Conservation (phyloP, 2,797 vertebrate species). For the Mustela erminea region DNA sequence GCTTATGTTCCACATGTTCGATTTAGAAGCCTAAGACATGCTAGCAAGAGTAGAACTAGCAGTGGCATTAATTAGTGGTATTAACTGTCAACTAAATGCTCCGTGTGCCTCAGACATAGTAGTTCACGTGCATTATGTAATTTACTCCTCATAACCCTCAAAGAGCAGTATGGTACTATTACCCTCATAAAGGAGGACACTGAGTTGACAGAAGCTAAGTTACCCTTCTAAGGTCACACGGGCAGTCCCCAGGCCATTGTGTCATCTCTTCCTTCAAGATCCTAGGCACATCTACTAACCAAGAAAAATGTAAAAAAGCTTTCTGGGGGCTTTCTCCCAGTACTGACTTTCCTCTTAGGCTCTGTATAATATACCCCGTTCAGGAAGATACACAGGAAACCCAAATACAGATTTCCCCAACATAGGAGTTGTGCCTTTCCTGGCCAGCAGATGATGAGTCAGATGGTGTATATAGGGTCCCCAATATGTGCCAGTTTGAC, state of each 20-base stretch:
- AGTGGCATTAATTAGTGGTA: neutral
- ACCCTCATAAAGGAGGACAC: neutral
- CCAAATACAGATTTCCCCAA: neutral
- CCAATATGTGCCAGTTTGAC: neutral
- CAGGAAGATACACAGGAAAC: neutral
- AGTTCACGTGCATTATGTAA: neutral
- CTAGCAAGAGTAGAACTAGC: neutral
- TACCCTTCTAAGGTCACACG: neutral
- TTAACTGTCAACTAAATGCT: neutral
- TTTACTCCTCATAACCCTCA: neutral
- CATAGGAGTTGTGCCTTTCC: neutral
- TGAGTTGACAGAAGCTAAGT: neutral
- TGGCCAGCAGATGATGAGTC: neutral
- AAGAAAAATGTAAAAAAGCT: neutral
- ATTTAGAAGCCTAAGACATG: neutral
- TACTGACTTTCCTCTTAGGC: neutral
- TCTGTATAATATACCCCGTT: neutral
- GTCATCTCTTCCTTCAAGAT: slow-evolving; percentile 8
- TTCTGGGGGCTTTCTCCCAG: neutral
- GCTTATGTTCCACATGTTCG: neutral
- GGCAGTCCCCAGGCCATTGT: neutral
- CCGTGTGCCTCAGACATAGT: neutral
- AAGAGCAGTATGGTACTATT: neutral
- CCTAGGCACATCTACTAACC: neutral
- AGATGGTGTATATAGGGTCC: neutral